Evolutionary conservation across 2,113 vertebrate genomes (phyloP).

Genomic region (Sinocyclocheilus grahami): DNA sequence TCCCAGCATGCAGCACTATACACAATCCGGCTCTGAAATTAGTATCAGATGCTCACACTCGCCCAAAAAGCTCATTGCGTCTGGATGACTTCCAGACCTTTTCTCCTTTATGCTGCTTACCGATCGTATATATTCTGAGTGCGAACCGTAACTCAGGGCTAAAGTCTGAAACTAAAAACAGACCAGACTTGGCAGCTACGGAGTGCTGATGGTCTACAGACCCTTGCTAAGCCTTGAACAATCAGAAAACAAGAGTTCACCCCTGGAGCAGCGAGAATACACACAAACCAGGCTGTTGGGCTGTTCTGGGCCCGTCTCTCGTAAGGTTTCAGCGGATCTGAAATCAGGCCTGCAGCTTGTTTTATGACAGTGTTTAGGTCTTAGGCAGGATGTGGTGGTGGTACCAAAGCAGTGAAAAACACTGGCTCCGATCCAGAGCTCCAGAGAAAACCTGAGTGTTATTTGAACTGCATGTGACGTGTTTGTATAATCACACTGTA

Average conservation of each 20-base stretch:
- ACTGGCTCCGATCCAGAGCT: not conserved
- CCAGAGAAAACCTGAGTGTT: not conserved
- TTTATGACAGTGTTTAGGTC: not conserved
- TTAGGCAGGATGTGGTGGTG: conserved; percentile 12
- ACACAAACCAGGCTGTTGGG: conserved; percentile 58
- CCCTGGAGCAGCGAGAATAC: conserved; percentile 53
- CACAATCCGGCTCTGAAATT: conserved; percentile 3
- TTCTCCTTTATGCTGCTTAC: conserved; percentile 54
- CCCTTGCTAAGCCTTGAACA: conserved; percentile 53
- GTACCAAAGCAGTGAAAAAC: conserved; percentile 11
- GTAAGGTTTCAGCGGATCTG: not conserved
- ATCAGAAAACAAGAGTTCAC: conserved; percentile 46
- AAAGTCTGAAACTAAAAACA: conserved; percentile 60
- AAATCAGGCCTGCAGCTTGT: not conserved
- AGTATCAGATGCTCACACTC: conserved; percentile 30
- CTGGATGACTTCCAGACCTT: conserved; percentile 54
- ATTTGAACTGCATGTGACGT: conserved; percentile 1
- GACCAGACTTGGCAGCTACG: conserved; percentile 48
- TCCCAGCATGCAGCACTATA: not conserved
- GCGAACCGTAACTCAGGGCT: conserved; percentile 59
- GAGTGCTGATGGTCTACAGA: conserved; percentile 69
- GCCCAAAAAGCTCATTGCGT: conserved; percentile 10
- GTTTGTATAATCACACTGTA: conserved; percentile 9
- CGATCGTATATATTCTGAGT: conserved; percentile 59
- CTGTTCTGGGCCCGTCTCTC: not conserved